Conservation (phyloP, 2,113 vertebrate species). For the Oryctolagus cuniculus region mOryCun1.1 NC_091442.1:13507501-13508000, state of each 20-base stretch:
- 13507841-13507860: background rate
- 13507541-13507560: background rate
- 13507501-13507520: background rate
- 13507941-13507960: background rate
- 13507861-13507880: background rate
- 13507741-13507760: background rate
- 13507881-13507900: background rate
- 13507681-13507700: background rate
- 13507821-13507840: background rate
- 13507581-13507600: conserved; percentile 9
- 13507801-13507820: background rate
- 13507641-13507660: background rate
- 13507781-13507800: background rate
- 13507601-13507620: background rate
- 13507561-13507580: background rate
- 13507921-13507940: background rate
- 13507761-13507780: no score
- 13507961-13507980: background rate
- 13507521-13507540: background rate
- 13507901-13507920: background rate
- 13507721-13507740: background rate
- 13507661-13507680: background rate
- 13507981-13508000: background rate
- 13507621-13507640: background rate
- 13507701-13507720: background rate